Evolutionary conservation across 2,888 invertebrate genomes (phyloP), one percentile per base, ranked within the genome.

Genomic region (Hydropsyche betteni): DNA sequence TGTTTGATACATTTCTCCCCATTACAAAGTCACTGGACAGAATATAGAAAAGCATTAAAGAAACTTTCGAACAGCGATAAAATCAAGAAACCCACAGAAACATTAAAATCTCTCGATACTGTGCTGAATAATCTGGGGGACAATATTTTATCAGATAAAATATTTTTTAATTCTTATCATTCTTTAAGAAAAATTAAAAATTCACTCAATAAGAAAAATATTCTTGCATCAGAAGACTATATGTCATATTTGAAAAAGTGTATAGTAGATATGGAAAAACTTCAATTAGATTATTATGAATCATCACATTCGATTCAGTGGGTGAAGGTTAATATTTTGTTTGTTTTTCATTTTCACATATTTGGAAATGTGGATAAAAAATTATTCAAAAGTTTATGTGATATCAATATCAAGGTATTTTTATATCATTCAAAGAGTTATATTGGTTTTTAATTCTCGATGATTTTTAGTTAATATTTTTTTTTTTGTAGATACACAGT

Each of bases 331-430:
- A 93, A 93, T 84, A 87, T 90, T 3, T 86, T 94, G 10, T 89
- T 91, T 83, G 91, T 92, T 1, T 85, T 94, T 33, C 88, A 90
- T 77, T 89, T 90, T 77, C 90, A 91, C 82, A 85, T 94, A 72
- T 96, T 95, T 85, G 92, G 95, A 68, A 88, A 89, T 80, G 88
- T 89, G 80, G 95, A 96, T 83, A 93, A 91, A 82, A 95, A 93
- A 84, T 83, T 91, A 64, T 89, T 94, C 73, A 93, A 91, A 83
- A 86, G 89, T 72, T 83, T 96, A 38, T 86, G 92, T 80, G 96
- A 97, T 80, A 83, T 92, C 4, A 93, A 95, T 83, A 91, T 90
- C 82, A 95, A 93, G 88, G 92, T 92, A 82, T 64, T 78, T 44
- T 50, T 16, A 73, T 34, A 38, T 14, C 14, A 24, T 24, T 24